Percentiles rank a stretch among this genome's conserved stretches.
Evolutionary conservation across 2,888 invertebrate genomes (phyloP).

Genomic region (Exephanes ischioxanthus): DNA sequence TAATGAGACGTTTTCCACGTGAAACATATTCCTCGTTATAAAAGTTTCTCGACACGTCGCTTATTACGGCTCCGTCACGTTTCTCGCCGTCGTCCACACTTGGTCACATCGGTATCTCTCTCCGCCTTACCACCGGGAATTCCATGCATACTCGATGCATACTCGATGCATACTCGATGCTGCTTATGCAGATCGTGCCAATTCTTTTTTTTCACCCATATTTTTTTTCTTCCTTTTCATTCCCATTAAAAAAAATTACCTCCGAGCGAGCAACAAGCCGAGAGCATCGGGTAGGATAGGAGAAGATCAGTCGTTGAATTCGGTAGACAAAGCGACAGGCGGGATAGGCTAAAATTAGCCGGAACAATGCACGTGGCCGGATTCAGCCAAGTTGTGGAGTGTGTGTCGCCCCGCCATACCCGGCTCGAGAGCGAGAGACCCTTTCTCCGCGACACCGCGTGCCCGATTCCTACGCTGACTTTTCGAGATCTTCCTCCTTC

Average conservation of each 20-base stretch:
- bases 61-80: neutral
- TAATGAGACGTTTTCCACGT: slow-evolving; percentile 49
- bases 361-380: slow-evolving; percentile 83
- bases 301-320: slow-evolving; percentile 72
- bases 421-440: slow-evolving; percentile 60
- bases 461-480: slow-evolving; percentile 68
- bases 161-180: slow-evolving; percentile 22
- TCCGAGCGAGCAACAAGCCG: slow-evolving; percentile 41
- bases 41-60: slow-evolving; percentile 36
- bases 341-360: slow-evolving; percentile 82
- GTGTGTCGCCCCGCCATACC: slow-evolving; percentile 67
- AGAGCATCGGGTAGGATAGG: slow-evolving; percentile 64
- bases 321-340: slow-evolving; percentile 80
- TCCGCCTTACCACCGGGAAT: slow-evolving; percentile 2
- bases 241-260: neutral
- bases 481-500: slow-evolving; percentile 56
- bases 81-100: slow-evolving; percentile 42
- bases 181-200: slow-evolving; percentile 7
- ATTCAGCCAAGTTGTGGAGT: slow-evolving; percentile 78
- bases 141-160: slow-evolving; percentile 20
- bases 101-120: slow-evolving; percentile 32
- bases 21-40: slow-evolving; percentile 57
- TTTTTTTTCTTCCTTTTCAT: slow-evolving; percentile 36
- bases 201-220: slow-evolving; percentile 26
- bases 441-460: slow-evolving; percentile 68